Evolutionary conservation across 1,140 invertebrate species (phyloP), one percentile per base, ranked within the genome.

Genomic region (Calliopsis andreniformis): DNA sequence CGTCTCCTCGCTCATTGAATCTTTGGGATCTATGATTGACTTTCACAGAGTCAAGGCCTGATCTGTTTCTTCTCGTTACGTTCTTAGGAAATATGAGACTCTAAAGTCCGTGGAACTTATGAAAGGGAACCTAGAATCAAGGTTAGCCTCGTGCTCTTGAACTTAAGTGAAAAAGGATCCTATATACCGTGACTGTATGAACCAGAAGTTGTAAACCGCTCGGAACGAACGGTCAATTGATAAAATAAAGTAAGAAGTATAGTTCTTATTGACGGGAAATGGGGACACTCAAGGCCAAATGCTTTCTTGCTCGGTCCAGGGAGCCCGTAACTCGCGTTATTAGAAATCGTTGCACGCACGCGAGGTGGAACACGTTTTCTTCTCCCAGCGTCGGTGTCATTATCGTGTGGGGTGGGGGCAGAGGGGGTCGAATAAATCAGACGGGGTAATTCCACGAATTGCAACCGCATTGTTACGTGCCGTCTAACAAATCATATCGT

Each of bases 11-110:
- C 55, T 68, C 58, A 10, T 35, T 30, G 30, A 56, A 16, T 51
- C 72, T 76, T 66, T 64, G 70, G 35, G 79, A 81, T 77, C 80
- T 79, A 63, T 66, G 63, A 63, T 67, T 66, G 76, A 73, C 64
- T 78, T 72, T 80, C n/a, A n/a, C n/a, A n/a, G n/a, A n/a, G n/a
- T n/a, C n/a, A n/a, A n/a, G n/a, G n/a, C n/a, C n/a, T n/a, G n/a
- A n/a, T n/a, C n/a, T n/a, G n/a, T n/a, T n/a, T n/a, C n/a, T n/a
- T n/a, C n/a, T n/a, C n/a, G n/a, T n/a, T n/a, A n/a, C n/a, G n/a
- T n/a, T n/a, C n/a, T n/a, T n/a, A n/a, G n/a, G n/a, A n/a, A n/a
- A n/a, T n/a, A n/a, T n/a, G n/a, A n/a, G n/a, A n/a, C n/a, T n/a
- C n/a, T n/a, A n/a, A n/a, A n/a, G n/a, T n/a, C n/a, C n/a, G n/a